Evolutionary conservation across 30 jellyfish, hydroid and myxozoan genomes (phyloP).

Genomic region (Aurelia aurita): DNA sequence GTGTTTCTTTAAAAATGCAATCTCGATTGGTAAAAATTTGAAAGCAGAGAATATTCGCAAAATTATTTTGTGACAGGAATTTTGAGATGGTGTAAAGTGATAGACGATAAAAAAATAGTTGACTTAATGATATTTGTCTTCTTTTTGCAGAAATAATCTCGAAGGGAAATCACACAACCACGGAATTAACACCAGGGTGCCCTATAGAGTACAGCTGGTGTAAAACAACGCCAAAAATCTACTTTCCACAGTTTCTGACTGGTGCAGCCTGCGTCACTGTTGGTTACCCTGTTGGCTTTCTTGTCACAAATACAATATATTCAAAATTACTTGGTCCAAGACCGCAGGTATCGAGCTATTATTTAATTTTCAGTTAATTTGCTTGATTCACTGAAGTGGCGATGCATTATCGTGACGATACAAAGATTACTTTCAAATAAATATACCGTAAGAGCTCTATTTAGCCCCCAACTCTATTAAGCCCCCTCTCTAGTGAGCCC

Average conservation of each 20-base stretch:
- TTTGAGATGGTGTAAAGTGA: too few species aligned
- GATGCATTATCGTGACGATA: neutral
- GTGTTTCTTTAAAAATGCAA: too few species aligned
- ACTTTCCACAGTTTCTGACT: slow-evolving; percentile 67
- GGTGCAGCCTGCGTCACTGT: slow-evolving; percentile 57
- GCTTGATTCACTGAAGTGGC: neutral
- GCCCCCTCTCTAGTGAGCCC: too few species aligned
- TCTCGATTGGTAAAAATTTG: too few species aligned
- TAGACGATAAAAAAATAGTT: too few species aligned
- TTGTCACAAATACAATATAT: slow-evolving; percentile 53
- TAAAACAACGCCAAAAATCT: slow-evolving; percentile 59
- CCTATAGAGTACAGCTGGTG: slow-evolving; percentile 72
- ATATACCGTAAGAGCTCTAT: too few species aligned
- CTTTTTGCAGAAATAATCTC: slow-evolving; percentile 12
- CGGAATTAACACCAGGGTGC: slow-evolving; percentile 58
- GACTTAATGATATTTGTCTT: too few species aligned
- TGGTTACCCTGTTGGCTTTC: slow-evolving; percentile 72
- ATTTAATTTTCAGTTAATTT: neutral
- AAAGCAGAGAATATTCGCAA: too few species aligned
- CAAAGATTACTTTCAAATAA: too few species aligned
- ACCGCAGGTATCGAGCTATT: slow-evolving; percentile 54
- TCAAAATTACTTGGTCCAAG: slow-evolving; percentile 80
- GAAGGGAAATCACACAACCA: neutral
- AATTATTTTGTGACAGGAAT: too few species aligned
- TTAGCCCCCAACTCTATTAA: too few species aligned